Evolutionary conservation across 2,797 vertebrate genomes (phyloP), one percentile per base, ranked within the genome.

Genomic region (Sebastes alutus): DNA sequence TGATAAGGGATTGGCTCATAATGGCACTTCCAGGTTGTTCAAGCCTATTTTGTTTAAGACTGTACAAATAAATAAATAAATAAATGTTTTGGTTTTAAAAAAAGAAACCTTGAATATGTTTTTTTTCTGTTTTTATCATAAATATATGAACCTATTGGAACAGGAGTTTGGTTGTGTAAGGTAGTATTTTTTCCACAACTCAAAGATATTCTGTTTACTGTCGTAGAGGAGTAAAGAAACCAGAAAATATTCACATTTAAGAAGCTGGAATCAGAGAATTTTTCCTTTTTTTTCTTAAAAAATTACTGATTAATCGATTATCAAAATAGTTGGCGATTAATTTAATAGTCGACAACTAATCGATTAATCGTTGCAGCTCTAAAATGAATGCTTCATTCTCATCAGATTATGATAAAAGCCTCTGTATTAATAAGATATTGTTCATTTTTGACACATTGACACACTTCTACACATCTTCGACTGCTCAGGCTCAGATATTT

Each of bases 61-160:
- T 87, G 74, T 87, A 75, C 63, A 5, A 42, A 42, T 42, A 42
- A 79, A 78, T 68, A 64, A 87, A 83, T 38, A 71, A 56, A 82
- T 83, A 23, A 52, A 52, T 86, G 52, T 81, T 78, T 38, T 85
- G 69, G 65, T 84, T 89, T 63, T 75, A 70, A 35, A 73, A 58
- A 61, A 85, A 35, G 10, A 62, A 62, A 65, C 32, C 13, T 49
- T 55, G 38, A 63, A 33, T 14, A 46, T 84, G 38, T 75, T 81
- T 69, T 78, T 78, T 64, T 74, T 64, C 5, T 85, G 27, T 87
- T 64, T 67, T 82, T 87, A 61, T 83, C 12, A 59, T 65, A 88
- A 76, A 69, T 49, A 16, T 59, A 12, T 85, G 8, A 75, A 77
- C 13, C 42, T 8, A 8, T 64, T 9, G 59, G 27, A 86, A 12